Percentiles rank a stretch among this genome's conserved stretches.
Evolutionary conservation across 2,888 invertebrate species (phyloP).

Genomic region (Barypeithes pellucidus): DNA sequence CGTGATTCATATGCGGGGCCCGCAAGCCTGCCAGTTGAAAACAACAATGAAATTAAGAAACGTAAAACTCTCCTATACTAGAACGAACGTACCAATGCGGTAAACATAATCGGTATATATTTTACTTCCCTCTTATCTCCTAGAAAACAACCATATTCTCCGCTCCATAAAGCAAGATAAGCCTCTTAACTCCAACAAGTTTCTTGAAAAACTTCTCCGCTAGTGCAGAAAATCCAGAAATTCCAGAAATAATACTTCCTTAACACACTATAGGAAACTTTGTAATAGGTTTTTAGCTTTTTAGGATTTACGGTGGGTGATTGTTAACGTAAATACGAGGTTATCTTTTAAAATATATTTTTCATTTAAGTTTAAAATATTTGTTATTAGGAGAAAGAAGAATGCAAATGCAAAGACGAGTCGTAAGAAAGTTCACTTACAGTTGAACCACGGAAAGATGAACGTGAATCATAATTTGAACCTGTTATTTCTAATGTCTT

Average conservation of each 20-base stretch:
- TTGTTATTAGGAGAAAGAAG: too few species aligned
- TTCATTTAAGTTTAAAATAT: too few species aligned
- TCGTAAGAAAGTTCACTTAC: too few species aligned
- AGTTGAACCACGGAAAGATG: too few species aligned
- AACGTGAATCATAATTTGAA: too few species aligned
- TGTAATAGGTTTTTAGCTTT: neutral
- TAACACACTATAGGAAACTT: slow-evolving; percentile 11
- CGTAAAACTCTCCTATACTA: slow-evolving; percentile 6
- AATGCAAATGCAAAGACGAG: too few species aligned
- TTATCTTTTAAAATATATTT: too few species aligned
- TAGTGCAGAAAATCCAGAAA: slow-evolving; percentile 9
- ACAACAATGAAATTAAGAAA: neutral
- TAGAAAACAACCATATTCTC: slow-evolving; percentile 23
- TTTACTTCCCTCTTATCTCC: slow-evolving; percentile 5
- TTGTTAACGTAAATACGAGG: neutral
- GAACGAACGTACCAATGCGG: slow-evolving; percentile 6
- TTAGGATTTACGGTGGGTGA: neutral
- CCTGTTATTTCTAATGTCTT: too few species aligned
- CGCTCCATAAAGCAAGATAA: slow-evolving; percentile 18
- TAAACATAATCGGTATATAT: slow-evolving; percentile 17
- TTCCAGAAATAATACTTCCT: slow-evolving; percentile 17
- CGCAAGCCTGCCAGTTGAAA: too few species aligned
- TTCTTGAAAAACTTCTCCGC: neutral
- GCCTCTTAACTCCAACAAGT: slow-evolving; percentile 14
- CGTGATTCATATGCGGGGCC: too few species aligned